Evolutionary conservation across 2,113 vertebrate species (phyloP).

Genomic region (Cyanoramphus novaezelandiae): DNA sequence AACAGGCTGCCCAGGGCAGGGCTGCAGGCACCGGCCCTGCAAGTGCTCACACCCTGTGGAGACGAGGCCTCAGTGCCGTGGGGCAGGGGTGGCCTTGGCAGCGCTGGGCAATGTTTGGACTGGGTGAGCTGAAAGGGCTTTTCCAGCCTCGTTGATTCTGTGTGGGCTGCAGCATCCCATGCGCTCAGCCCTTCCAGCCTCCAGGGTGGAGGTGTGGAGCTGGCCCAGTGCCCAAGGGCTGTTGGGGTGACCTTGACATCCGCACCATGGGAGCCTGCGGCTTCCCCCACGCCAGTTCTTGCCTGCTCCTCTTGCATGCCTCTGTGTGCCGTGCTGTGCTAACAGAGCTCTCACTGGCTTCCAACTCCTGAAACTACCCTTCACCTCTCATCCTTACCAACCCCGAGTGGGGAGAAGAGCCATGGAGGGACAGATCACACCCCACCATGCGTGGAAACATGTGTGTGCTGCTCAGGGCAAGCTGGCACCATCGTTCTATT

Average conservation of each 20-base stretch:
- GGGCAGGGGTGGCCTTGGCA: background rate
- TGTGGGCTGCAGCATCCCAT: background rate
- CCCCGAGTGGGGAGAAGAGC: background rate
- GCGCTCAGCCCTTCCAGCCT: background rate
- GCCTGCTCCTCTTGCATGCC: constrained; percentile 40
- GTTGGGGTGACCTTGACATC: rapidly evolving
- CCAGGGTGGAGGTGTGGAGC: background rate
- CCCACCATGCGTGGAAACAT: rapidly evolving
- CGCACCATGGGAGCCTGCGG: background rate
- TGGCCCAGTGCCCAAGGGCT: background rate
- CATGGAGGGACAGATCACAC: background rate
- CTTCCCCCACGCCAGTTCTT: background rate
- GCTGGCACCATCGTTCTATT: background rate
- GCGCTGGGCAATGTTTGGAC: background rate
- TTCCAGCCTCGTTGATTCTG: background rate
- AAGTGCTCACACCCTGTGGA: too few relatives aligned
- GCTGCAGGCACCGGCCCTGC: too few relatives aligned
- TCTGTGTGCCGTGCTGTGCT: constrained; percentile 46
- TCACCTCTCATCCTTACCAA: background rate
- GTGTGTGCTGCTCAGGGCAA: background rate
- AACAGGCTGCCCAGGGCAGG: too few relatives aligned
- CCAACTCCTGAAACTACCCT: background rate
- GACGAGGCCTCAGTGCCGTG: background rate
- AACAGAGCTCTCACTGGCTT: constrained; percentile 29
- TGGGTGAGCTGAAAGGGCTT: background rate